These are phyloP conservation scores for Malacosoma neustria DNA, from an alignment of 2,888 invertebrate genomes.

Conservation along the genomic window DNA sequence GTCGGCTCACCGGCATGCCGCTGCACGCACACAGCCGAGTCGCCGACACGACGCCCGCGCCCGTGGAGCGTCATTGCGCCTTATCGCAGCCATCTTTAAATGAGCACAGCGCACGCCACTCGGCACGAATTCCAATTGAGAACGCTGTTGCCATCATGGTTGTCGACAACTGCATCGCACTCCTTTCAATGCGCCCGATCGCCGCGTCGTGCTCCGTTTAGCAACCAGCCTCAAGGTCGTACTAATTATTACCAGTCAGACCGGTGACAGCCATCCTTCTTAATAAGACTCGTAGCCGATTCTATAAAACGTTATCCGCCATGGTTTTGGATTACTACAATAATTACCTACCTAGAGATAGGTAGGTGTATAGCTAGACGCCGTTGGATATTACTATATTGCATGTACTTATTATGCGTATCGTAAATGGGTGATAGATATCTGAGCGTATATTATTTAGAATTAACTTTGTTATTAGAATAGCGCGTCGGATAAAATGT, in stretches of 20 bases:
- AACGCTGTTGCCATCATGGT: slow-evolving; percentile 44
- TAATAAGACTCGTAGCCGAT: slow-evolving; percentile 33
- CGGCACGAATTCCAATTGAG: slow-evolving; percentile 64
- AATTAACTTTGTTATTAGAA: too few relatives aligned
- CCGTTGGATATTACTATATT: too few relatives aligned
- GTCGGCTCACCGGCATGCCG: slow-evolving; percentile 41
- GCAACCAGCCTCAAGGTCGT: slow-evolving; percentile 51
- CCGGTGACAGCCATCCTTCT: slow-evolving; percentile 45
- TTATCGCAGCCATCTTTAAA: slow-evolving; percentile 73
- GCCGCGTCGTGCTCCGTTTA: slow-evolving; percentile 31
- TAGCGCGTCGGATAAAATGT: slow-evolving; percentile 24
- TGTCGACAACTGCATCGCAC: slow-evolving; percentile 54
- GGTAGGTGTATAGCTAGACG: slow-evolving; percentile 9
- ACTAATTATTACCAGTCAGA: slow-evolving; percentile 48
- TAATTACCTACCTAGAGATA: slow-evolving; percentile 11
- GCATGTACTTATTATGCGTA: too few relatives aligned
- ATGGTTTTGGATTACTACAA: neutral
- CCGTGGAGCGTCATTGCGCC: slow-evolving; percentile 65
- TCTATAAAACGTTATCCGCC: slow-evolving; percentile 2
- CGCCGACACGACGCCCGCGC: slow-evolving; percentile 59
- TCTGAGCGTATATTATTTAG: too few relatives aligned
- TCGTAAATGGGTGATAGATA: too few relatives aligned
- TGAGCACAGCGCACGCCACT: slow-evolving; percentile 64
- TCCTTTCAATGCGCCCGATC: slow-evolving; percentile 49
- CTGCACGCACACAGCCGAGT: slow-evolving; percentile 55